Evolutionary conservation across 2,797 vertebrate species (phyloP).

Genomic region (Chaenodraco wilsoni): DNA sequence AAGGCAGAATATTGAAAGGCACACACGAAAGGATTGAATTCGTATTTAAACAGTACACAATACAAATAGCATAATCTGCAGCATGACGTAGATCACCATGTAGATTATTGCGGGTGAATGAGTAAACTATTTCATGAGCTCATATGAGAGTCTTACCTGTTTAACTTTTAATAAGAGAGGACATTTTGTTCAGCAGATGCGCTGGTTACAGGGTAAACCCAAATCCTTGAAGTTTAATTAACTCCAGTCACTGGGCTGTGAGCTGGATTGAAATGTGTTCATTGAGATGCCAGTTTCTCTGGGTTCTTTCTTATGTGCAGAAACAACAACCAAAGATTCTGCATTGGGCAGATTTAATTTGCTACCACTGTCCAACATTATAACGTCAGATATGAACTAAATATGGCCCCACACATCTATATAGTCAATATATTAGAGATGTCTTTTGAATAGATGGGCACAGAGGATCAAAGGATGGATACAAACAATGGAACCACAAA

Average conservation of each 20-base stretch:
- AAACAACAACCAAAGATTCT: background rate
- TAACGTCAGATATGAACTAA: background rate
- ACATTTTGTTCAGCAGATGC: conserved; percentile 5
- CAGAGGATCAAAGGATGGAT: no score
- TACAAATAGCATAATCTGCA: conserved; percentile 20
- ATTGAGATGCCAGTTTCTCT: background rate
- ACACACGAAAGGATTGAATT: background rate
- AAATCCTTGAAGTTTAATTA: no score
- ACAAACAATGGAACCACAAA: no score
- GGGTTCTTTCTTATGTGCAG: background rate
- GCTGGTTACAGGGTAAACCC: background rate
- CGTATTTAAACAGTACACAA: background rate
- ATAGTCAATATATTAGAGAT: no score
- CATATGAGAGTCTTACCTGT: no score
- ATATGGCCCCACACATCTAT: background rate
- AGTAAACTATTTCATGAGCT: no score
- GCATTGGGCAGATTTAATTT: conserved; percentile 4
- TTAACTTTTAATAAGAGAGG: background rate
- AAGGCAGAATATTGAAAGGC: background rate
- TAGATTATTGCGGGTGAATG: conserved; percentile 3
- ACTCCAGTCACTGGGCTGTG: no score
- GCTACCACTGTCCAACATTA: background rate
- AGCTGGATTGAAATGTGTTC: background rate
- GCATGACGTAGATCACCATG: conserved; percentile 17
- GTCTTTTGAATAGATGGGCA: no score